These are phyloP conservation scores for Drosophila emarginata DNA, from an alignment of 2,888 invertebrate genomes.

Conservation along the genomic window DNA sequence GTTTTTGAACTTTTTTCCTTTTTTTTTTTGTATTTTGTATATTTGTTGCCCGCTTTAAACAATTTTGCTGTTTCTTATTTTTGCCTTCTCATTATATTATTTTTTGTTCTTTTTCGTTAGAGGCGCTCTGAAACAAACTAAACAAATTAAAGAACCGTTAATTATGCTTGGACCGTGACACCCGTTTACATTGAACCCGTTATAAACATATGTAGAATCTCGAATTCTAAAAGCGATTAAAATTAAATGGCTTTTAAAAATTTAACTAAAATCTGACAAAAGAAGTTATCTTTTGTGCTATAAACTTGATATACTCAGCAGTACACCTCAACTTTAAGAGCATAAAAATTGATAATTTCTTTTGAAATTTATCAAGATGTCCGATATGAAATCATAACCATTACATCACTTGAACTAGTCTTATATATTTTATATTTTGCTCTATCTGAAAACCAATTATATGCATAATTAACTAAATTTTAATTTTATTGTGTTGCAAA, in stretches of 20 bases:
- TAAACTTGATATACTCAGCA: not conserved
- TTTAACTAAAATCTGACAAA: no score
- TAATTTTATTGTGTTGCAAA: no score
- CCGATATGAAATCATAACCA: no score
- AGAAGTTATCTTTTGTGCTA: not conserved
- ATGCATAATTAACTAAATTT: no score
- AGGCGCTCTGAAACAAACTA: not conserved
- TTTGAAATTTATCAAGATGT: no score
- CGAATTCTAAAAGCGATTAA: no score
- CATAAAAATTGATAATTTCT: no score
- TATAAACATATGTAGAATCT: not conserved
- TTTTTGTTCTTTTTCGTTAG: constrained; percentile 20
- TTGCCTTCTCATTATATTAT: not conserved
- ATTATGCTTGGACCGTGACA: not conserved
- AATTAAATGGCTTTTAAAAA: no score
- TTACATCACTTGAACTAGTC: no score
- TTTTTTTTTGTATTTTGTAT: not conserved
- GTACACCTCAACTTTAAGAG: no score
- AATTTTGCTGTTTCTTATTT: not conserved
- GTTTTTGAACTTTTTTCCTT: not conserved
- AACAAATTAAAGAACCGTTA: constrained; percentile 1
- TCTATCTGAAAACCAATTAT: no score
- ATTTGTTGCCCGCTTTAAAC: not conserved
- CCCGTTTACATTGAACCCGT: not conserved
- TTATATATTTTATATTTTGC: no score